Evolutionary conservation across 2,888 invertebrate species (phyloP), one percentile per base, ranked within the genome.

Genomic region (Drosophila maculinotata): DNA sequence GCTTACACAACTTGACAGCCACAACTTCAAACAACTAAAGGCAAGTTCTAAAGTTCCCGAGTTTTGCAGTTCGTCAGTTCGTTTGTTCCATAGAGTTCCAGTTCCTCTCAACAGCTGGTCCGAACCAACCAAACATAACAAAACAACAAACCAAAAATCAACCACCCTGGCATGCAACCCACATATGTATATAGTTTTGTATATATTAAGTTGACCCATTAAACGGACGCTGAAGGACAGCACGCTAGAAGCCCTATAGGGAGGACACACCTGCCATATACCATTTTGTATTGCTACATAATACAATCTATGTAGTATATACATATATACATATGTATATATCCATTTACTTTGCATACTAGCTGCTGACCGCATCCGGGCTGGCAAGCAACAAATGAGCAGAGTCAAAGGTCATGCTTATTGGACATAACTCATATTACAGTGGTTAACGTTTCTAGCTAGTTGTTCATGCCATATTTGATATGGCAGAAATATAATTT

Each of bases 221-320:
- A 62, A 62, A 25, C 9, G 25, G 36, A 51, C 52, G n/a, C 7
- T 51, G 65, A 51, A 62, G 51, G 65, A 62, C 65, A 51, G 35
- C 28, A 26, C 5, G 23, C 39, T 33, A 15, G 10, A 25, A 35
- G 5, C 25, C 28, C 26, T n/a, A 36, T 23, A 23, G n/a, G n/a
- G 9, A 12, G 10, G n/a, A 36, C 35, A 10, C 23, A n/a, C n/a
- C n/a, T n/a, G n/a, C n/a, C n/a, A n/a, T n/a, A n/a, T n/a, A n/a
- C n/a, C n/a, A n/a, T n/a, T n/a, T n/a, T n/a, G n/a, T n/a, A n/a
- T n/a, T n/a, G n/a, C n/a, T n/a, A n/a, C n/a, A n/a, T n/a, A n/a
- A n/a, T n/a, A n/a, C n/a, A n/a, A n/a, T n/a, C n/a, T 8, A 25
- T n/a, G n/a, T n/a, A n/a, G n/a, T n/a, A n/a, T n/a, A n/a, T n/a